Evolutionary conservation across 2,113 vertebrate genomes (phyloP), one percentile per base, ranked within the genome.

Genomic region (Rhodinocichla rosea): DNA sequence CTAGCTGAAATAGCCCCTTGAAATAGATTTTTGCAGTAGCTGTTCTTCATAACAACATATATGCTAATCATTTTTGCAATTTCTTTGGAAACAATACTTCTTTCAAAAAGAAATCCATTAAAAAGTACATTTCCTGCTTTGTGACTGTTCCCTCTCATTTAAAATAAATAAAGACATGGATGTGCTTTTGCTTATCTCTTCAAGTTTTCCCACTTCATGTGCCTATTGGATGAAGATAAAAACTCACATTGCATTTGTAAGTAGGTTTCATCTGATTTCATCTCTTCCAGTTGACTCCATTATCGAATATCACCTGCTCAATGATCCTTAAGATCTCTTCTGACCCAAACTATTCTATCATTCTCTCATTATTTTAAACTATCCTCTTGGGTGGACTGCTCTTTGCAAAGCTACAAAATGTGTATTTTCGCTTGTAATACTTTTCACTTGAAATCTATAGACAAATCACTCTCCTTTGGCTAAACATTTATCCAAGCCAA

Each of bases 11-110:
- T 27, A 13, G 74, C 64, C 85, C 83, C 84, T 92, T 82, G 87
- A 96, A 97, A 96, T 82, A 57, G 18, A 53, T 93, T 83, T 97
- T 87, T 97, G 74, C 67, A 91, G 59, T 35, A 92, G 59, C 78
- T 96, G 32, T 21, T 45, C 79, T 90, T 78, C 30, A 28, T 65
- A 78, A 64, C 4, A 94, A 64, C 12, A 55, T 32, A 6, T 39
- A 65, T n/a, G 33, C 21, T 68, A 91, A 91, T 71, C 26, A 45
- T 65, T 69, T 83, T 23, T 68, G 62, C 53, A 52, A 77, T 59
- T 86, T 73, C 42, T 67, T 91, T 60, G 17, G 26, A 92, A 94
- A 59, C 2, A 71, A 9, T 37, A 37, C 39, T 65, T 53, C 44
- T 71, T 65, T 19, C 5, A 21, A 69, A 71, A 87, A 62, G 1